These are phyloP conservation scores for Zelleria hepariella DNA, from an alignment of 2,888 invertebrate species.

Conservation along the genomic window DNA sequence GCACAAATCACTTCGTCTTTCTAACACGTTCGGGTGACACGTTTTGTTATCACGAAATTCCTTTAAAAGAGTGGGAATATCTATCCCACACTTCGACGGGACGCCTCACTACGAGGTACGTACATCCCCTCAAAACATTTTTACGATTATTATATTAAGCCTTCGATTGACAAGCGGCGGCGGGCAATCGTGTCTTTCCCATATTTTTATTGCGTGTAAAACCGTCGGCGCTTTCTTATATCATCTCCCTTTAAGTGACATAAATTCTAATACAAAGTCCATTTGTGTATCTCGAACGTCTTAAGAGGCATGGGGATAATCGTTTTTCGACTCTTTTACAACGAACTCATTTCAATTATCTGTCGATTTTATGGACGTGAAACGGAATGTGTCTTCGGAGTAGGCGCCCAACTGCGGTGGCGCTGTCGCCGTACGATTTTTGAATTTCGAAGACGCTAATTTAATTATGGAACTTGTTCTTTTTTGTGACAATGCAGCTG, in stretches of 20 bases:
- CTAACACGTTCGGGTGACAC: background rate
- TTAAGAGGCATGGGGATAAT: slow-evolving; percentile 70
- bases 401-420: slow-evolving; percentile 60
- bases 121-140: slow-evolving; percentile 23
- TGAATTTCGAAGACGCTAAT: slow-evolving; percentile 63
- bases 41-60: background rate
- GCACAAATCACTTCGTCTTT: background rate
- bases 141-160: slow-evolving; percentile 72
- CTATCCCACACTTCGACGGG: background rate
- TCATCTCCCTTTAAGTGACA: slow-evolving; percentile 68
- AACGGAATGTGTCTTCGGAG: slow-evolving; percentile 55
- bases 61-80: background rate
- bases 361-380: slow-evolving; percentile 66
- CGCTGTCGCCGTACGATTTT: slow-evolving; percentile 43
- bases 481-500: slow-evolving; percentile 45
- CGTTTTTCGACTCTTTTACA: slow-evolving; percentile 70
- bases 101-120: background rate
- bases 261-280: slow-evolving; percentile 73
- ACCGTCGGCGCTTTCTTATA: slow-evolving; percentile 68
- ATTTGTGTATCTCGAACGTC: slow-evolving; percentile 71
- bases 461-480: slow-evolving; percentile 59
- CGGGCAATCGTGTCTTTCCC: slow-evolving; percentile 61
- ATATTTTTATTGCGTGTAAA: slow-evolving; percentile 72
- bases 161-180: slow-evolving; percentile 66
- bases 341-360: slow-evolving; percentile 73